A percentile compares a stretch with the other conserved stretches of the same genome.
These are phyloP conservation scores for Myioborus miniatus DNA, from an alignment of 2,797 vertebrate species.

Conservation along the genomic window DNA sequence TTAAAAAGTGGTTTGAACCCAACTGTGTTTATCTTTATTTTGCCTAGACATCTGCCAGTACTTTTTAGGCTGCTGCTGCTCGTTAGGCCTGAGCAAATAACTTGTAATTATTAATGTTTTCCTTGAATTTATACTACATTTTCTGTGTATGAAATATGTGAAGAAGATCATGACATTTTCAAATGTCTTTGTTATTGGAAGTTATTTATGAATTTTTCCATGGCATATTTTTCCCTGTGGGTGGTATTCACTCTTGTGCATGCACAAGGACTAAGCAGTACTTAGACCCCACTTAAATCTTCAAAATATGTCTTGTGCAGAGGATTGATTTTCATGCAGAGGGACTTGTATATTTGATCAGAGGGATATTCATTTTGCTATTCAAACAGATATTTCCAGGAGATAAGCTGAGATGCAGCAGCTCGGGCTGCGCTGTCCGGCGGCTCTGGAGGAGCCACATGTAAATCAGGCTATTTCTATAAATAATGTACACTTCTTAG, in stretches of 20 bases:
- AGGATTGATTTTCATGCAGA: constrained; percentile 28
- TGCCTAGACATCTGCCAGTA: constrained; percentile 51
- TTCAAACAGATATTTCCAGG: constrained; percentile 9
- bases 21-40: constrained; percentile 56
- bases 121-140: constrained; percentile 38
- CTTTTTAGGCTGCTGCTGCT: constrained; percentile 31
- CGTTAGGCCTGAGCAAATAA: constrained; percentile 40
- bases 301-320: constrained; percentile 23
- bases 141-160: constrained; percentile 44
- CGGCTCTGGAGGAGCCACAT: neutral
- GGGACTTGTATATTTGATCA: constrained; percentile 11
- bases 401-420: neutral
- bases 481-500: neutral
- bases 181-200: constrained; percentile 51
- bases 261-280: constrained; percentile 4
- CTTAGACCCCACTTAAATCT: constrained; percentile 53
- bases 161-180: constrained; percentile 59
- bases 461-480: neutral
- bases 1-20: neutral
- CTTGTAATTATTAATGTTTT: constrained; percentile 61
- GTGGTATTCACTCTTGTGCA: constrained; percentile 27
- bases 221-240: constrained; percentile 45
- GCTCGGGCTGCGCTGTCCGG: neutral
- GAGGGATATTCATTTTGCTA: neutral
- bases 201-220: constrained; percentile 43